phyloP scores from a whole-genome alignment of 2,888 invertebrate genomes.

The Hypomecis atomaria region DNA sequence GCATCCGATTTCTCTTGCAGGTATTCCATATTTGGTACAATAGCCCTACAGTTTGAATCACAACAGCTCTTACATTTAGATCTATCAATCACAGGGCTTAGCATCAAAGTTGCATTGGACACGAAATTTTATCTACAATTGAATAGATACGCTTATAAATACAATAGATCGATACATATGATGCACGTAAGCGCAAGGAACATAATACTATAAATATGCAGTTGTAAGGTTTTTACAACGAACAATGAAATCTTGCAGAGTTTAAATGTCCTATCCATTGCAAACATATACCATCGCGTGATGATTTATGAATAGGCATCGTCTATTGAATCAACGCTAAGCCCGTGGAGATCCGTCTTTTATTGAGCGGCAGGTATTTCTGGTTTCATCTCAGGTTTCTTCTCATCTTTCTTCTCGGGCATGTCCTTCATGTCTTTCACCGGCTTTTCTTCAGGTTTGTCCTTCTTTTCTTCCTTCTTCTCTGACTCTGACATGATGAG shows the following conservation, averaged over 20 bases:
- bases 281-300: not conserved
- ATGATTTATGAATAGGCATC: not conserved
- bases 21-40: constrained; percentile 76
- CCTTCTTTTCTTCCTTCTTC: constrained; percentile 59
- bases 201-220: not conserved
- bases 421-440: constrained; percentile 31
- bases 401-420: constrained; percentile 37
- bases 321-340: constrained; percentile 6
- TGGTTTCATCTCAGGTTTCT: constrained; percentile 40
- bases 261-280: constrained; percentile 2
- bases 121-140: constrained; percentile 16
- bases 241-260: not conserved
- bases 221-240: no score
- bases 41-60: constrained; percentile 60
- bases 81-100: constrained; percentile 27
- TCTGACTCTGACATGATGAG: constrained; percentile 73
- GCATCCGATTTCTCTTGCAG: constrained; percentile 44
- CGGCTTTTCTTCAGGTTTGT: constrained; percentile 51
- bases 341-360: constrained; percentile 22
- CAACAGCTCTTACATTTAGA: constrained; percentile 39
- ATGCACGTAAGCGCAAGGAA: no score
- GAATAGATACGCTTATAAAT: not conserved
- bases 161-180: not conserved
- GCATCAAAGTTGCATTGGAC: constrained; percentile 39
- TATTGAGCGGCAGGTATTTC: constrained; percentile 41